Percentiles rank a stretch among this genome's conserved stretches.
Conservation (phyloP, 2,888 invertebrate species). For the Camptogramma bilineatum region DNA sequence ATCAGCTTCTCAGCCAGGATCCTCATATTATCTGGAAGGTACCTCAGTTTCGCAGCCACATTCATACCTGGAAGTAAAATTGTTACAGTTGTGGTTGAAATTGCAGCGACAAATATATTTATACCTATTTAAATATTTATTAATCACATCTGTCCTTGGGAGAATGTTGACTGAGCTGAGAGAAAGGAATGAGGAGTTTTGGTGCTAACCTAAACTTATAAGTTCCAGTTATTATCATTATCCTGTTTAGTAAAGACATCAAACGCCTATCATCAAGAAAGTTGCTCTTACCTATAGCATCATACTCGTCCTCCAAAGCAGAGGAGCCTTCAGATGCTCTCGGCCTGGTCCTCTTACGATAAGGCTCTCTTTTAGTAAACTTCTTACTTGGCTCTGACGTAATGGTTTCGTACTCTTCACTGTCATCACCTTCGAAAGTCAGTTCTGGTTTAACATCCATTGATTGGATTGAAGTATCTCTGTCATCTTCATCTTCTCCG, state of each 20-base stretch:
- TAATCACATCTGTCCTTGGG: too few species aligned
- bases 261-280: background rate
- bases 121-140: too few species aligned
- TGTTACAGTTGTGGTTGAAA: background rate
- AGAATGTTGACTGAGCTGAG: too few species aligned
- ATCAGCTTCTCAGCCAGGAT: slow-evolving; percentile 77
- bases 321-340: slow-evolving; percentile 46
- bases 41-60: slow-evolving; percentile 76
- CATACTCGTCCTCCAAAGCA: slow-evolving; percentile 75
- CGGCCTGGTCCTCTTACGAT: slow-evolving; percentile 18
- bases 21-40: slow-evolving; percentile 67
- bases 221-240: background rate
- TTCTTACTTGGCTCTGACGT: slow-evolving; percentile 11
- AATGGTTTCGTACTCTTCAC: slow-evolving; percentile 28
- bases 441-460: slow-evolving; percentile 22
- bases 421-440: slow-evolving; percentile 35
- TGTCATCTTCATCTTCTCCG: slow-evolving; percentile 54
- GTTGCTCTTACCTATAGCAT: slow-evolving; percentile 68
- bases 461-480: slow-evolving; percentile 38
- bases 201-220: background rate
- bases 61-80: slow-evolving; percentile 64
- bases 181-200: too few species aligned
- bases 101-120: too few species aligned
- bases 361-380: background rate
- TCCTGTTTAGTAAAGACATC: background rate